These are phyloP conservation scores for Periparus ater DNA, from an alignment of 2,797 vertebrate species.

Conservation along the genomic window DNA sequence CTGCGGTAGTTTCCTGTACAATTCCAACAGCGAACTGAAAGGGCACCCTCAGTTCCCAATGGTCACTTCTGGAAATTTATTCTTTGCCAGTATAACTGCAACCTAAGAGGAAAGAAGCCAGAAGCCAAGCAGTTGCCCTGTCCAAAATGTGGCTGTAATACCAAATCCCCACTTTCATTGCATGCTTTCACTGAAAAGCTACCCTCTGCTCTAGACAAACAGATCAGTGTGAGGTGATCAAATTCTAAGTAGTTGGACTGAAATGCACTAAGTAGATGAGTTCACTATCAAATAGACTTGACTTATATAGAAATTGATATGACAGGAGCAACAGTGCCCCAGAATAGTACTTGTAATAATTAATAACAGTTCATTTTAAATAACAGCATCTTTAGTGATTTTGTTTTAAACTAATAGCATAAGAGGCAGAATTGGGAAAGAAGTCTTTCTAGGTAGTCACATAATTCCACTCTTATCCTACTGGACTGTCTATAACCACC, in stretches of 20 bases:
- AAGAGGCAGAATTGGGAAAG: background rate
- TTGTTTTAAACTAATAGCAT: background rate
- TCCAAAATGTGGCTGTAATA: background rate
- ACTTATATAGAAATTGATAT: background rate
- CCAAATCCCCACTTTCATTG: background rate
- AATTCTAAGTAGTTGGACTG: background rate
- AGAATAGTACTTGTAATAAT: background rate
- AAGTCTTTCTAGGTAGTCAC: background rate
- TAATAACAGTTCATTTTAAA: background rate
- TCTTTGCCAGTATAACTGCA: background rate
- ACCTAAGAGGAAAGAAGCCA: background rate
- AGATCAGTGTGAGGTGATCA: background rate
- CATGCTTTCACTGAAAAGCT: background rate
- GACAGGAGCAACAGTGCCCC: background rate
- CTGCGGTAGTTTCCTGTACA: background rate
- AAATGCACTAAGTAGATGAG: background rate
- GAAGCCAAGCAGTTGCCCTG: background rate
- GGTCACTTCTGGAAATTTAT: background rate
- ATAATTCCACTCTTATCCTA: background rate
- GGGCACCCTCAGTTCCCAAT: background rate
- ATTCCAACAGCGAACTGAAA: background rate
- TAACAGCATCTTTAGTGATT: background rate
- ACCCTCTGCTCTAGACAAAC: background rate
- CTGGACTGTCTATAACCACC: background rate
- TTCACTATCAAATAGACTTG: background rate